phyloP scores from a whole-genome alignment of 2,797 vertebrate genomes.

The Chromis chromis region DNA sequence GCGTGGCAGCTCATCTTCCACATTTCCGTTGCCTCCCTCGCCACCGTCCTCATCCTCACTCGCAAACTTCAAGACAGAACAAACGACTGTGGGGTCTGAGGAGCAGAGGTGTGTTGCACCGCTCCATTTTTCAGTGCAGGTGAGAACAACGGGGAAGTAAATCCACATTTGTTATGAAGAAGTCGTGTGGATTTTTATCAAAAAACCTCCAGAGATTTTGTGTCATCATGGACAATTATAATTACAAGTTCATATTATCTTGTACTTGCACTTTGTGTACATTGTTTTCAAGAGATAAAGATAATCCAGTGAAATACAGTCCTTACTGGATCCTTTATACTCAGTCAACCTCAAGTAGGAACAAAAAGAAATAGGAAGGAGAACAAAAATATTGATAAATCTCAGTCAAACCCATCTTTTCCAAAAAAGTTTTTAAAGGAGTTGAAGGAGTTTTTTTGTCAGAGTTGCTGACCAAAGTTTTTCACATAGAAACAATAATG shows the following conservation, averaged over 20 bases:
- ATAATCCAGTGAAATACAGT: slow-evolving; percentile 13
- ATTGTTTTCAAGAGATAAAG: slow-evolving; percentile 38
- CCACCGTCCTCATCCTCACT: slow-evolving; percentile 88
- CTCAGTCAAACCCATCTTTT: slow-evolving; percentile 18
- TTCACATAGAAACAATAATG: slow-evolving; percentile 26
- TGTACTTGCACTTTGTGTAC: slow-evolving; percentile 62
- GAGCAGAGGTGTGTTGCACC: neutral
- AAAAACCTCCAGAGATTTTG: neutral
- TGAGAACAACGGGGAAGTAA: slow-evolving; percentile 19
- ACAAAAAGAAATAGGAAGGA: slow-evolving; percentile 1
- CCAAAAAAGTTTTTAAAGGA: slow-evolving; percentile 10
- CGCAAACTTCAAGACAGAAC: slow-evolving; percentile 89
- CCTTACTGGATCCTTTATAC: slow-evolving; percentile 13
- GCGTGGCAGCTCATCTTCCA: slow-evolving; percentile 95
- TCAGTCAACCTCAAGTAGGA: neutral
- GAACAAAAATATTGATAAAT: slow-evolving; percentile 12
- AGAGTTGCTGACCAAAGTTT: slow-evolving; percentile 54
- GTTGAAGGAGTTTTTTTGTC: slow-evolving; percentile 14
- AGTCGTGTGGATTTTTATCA: slow-evolving; percentile 24
- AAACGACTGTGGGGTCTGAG: slow-evolving; percentile 89
- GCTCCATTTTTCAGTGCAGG: slow-evolving; percentile 27
- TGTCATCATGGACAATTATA: slow-evolving; percentile 4
- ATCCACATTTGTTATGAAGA: neutral
- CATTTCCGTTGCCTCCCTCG: slow-evolving; percentile 88
- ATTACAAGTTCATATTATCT: slow-evolving; percentile 27